A percentile compares a stretch with the other conserved stretches of the same genome.
Evolutionary conservation across 2,113 vertebrate genomes (phyloP).

Genomic region (Leucosticte australis): DNA sequence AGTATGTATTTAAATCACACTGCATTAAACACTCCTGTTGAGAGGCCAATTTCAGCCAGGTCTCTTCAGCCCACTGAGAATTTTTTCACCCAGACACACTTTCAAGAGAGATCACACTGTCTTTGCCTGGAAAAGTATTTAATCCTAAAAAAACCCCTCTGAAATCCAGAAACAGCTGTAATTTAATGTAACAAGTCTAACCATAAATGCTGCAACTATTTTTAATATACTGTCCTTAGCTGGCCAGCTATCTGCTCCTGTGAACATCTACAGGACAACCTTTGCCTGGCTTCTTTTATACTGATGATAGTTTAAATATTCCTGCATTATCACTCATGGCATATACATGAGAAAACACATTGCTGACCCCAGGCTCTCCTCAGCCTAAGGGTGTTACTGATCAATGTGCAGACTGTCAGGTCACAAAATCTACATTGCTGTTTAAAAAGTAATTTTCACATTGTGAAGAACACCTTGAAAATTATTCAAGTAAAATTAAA

Average conservation of each 20-base stretch:
- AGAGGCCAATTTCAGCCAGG: neutral
- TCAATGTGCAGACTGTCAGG: neutral
- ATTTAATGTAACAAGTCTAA: neutral
- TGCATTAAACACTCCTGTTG: neutral
- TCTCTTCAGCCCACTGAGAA: conserved; percentile 8
- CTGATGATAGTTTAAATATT: neutral
- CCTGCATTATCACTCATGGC: neutral
- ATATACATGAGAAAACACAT: neutral
- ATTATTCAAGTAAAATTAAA: neutral
- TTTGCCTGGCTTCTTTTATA: neutral
- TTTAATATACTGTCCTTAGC: neutral
- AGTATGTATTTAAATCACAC: neutral
- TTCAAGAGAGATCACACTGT: neutral
- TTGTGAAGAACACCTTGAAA: neutral
- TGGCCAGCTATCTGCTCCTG: neutral
- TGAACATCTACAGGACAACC: neutral
- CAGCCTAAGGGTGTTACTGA: neutral
- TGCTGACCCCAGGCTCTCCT: neutral
- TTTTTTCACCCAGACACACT: neutral
- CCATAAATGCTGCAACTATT: neutral
- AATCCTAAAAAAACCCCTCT: neutral
- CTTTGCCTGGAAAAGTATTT: conserved; percentile 12
- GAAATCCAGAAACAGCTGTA: neutral
- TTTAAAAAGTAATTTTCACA: neutral
- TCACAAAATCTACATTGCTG: neutral